These are phyloP conservation scores for Diloba caeruleocephala DNA, from an alignment of 2,888 invertebrate species.

Conservation along the genomic window DNA sequence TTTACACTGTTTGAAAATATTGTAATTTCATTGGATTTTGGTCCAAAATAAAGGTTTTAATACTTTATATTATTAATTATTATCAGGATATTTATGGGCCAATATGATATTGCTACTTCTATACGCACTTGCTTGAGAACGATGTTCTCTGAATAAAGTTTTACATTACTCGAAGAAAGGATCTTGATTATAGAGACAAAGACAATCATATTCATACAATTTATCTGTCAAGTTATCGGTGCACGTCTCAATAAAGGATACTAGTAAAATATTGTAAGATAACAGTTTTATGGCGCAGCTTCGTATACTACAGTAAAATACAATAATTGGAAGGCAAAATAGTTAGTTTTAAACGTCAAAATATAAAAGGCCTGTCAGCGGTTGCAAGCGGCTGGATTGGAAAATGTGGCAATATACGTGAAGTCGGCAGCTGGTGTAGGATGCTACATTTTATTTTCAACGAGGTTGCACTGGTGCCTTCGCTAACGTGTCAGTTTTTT, in stretches of 20 bases:
- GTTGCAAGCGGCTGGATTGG: constrained; percentile 52
- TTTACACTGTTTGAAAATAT: too few species aligned
- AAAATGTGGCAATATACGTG: constrained; percentile 48
- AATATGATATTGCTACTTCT: too few species aligned
- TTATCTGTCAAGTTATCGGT: constrained; percentile 14
- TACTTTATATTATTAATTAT: too few species aligned
- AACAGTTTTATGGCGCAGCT: constrained; percentile 40
- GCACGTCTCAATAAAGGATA: constrained; percentile 32
- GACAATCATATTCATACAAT: neutral
- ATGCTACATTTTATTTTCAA: constrained; percentile 43
- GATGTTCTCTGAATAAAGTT: too few species aligned
- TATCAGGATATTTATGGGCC: too few species aligned
- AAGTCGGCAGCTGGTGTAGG: constrained; percentile 37
- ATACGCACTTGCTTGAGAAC: neutral
- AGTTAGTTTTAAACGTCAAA: constrained; percentile 52
- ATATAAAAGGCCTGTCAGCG: constrained; percentile 54
- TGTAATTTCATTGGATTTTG: too few species aligned
- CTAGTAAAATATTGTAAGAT: constrained; percentile 49
- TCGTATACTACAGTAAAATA: constrained; percentile 38
- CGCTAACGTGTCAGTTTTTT: constrained; percentile 52
- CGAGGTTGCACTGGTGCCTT: constrained; percentile 34
- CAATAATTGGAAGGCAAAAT: constrained; percentile 39
- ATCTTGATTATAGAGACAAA: neutral
- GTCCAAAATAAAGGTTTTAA: too few species aligned
- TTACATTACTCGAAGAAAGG: neutral